Evolutionary conservation across 2,888 invertebrate genomes (phyloP).

Genomic region (Oasisia sp.): DNA sequence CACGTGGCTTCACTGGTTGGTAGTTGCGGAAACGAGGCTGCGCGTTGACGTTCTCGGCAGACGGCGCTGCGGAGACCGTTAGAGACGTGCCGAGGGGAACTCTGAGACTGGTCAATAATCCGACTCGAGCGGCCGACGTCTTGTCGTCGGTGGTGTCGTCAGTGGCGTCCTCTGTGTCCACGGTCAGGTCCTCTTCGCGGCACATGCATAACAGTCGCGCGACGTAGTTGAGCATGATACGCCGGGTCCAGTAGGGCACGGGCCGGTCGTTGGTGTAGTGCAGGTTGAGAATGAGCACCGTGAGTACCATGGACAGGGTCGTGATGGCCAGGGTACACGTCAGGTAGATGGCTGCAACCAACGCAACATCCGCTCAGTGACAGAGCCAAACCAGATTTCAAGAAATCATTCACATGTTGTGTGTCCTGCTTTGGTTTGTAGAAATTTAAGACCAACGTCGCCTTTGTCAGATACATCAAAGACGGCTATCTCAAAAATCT

Average conservation of each 20-base stretch:
- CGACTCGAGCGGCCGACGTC: neutral
- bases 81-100: neutral
- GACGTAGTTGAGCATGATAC: constrained; percentile 32
- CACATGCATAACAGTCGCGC: constrained; percentile 36
- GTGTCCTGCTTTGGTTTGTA: no score
- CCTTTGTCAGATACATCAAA: no score
- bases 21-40: neutral
- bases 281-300: constrained; percentile 38
- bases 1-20: neutral
- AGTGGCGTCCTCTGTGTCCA: neutral
- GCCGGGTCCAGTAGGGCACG: constrained; percentile 31
- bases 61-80: neutral
- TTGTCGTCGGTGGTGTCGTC: neutral
- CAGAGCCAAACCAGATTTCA: constrained; percentile 28
- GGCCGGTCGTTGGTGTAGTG: constrained; percentile 34
- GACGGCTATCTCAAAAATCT: no score
- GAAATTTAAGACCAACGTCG: no score
- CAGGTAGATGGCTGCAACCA: constrained; percentile 37
- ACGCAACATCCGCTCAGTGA: constrained; percentile 32
- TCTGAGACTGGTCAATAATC: neutral
- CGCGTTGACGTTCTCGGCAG: neutral
- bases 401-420: neutral
- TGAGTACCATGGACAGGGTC: constrained; percentile 38
- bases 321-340: constrained; percentile 40
- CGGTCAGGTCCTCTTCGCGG: neutral